Evolutionary conservation across 2,888 invertebrate genomes (phyloP).

Genomic region (Eristalinus sepulchralis): DNA sequence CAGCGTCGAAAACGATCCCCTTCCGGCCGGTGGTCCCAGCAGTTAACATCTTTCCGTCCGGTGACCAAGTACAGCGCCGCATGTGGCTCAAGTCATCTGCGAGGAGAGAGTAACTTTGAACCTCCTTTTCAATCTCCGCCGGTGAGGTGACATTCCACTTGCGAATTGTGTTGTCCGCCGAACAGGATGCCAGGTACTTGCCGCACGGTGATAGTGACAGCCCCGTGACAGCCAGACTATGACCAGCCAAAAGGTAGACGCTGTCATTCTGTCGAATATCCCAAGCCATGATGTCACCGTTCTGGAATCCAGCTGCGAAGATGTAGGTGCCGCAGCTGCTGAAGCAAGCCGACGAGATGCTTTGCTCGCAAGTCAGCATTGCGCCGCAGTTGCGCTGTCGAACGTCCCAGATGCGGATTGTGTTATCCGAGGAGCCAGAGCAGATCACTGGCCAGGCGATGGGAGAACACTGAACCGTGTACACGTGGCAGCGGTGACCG

Average conservation of each 20-base stretch:
- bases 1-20: background rate
- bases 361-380: constrained; percentile 87
- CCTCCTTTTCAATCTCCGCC: background rate
- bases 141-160: background rate
- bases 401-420: constrained; percentile 95
- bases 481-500: constrained; percentile 89
- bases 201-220: background rate
- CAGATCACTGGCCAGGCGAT: constrained; percentile 94
- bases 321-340: constrained; percentile 97
- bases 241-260: constrained; percentile 90
- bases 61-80: background rate
- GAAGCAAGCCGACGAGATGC: constrained; percentile 93
- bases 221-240: background rate
- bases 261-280: constrained; percentile 92
- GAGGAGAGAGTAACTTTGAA: background rate
- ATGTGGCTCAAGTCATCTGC: background rate
- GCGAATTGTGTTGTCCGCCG: background rate
- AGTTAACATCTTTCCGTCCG: background rate
- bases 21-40: background rate
- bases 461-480: constrained; percentile 84
- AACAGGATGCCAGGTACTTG: background rate
- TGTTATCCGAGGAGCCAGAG: constrained; percentile 96
- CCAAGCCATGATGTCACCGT: constrained; percentile 96
- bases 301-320: constrained; percentile 97
- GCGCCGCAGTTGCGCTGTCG: constrained; percentile 89